phyloP scores from a whole-genome alignment of 2,888 invertebrate species.

The Arrhopalites spinosus region DNA sequence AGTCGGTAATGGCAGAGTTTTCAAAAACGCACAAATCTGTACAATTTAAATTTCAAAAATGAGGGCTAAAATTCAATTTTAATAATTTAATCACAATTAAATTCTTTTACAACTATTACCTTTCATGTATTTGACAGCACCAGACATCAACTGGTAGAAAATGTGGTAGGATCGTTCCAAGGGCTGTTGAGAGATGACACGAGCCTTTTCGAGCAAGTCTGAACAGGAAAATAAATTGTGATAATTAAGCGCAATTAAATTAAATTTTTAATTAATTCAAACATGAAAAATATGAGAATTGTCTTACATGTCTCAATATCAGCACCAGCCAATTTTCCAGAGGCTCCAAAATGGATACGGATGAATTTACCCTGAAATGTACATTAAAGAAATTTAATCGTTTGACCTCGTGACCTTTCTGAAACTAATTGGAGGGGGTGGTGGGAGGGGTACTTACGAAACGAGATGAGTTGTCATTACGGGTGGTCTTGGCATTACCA shows the following conservation, averaged over 20 bases:
- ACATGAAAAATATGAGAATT: no score
- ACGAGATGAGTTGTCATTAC: slow-evolving; percentile 99
- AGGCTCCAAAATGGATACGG: slow-evolving; percentile 99
- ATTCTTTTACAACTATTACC: no score
- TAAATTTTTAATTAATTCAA: no score
- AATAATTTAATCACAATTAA: no score
- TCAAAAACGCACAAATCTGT: slow-evolving; percentile 60
- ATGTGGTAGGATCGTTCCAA: slow-evolving; percentile 99
- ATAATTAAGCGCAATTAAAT: not conserved
- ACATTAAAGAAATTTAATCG: slow-evolving; percentile 2
- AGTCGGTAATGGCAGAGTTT: slow-evolving; percentile 61
- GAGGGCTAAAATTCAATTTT: no score
- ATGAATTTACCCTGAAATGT: slow-evolving; percentile 94
- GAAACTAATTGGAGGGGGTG: not conserved
- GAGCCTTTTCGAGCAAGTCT: slow-evolving; percentile 99
- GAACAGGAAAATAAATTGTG: no score
- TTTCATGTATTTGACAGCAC: slow-evolving; percentile 68
- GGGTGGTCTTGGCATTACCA: slow-evolving; percentile 99
- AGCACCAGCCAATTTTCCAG: slow-evolving; percentile 99
- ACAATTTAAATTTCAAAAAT: no score
- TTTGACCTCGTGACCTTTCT: no score
- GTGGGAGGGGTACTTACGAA: slow-evolving; percentile 82
- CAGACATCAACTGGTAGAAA: slow-evolving; percentile 99
- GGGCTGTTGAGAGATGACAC: slow-evolving; percentile 98
- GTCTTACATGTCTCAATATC: slow-evolving; percentile 99